A percentile compares a stretch with the other conserved stretches of the same genome.
phyloP scores from a whole-genome alignment of 1,140 invertebrate genomes.

The Scaptodrosophila lebanonensis region DNA sequence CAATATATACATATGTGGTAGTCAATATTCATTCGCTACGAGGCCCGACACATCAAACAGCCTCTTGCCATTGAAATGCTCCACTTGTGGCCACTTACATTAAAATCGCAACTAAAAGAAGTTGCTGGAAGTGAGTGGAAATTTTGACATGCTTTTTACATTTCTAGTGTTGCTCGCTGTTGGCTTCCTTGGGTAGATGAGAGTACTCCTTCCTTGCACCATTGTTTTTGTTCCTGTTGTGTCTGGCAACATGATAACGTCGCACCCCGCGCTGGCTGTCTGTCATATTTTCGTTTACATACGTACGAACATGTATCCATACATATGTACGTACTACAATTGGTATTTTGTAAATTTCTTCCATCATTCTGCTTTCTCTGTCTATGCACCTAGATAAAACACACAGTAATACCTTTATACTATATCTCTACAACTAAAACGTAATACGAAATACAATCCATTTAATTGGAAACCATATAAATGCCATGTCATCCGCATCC shows the following conservation, averaged over 20 bases:
- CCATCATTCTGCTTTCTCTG: too few relatives aligned
- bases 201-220: slow-evolving; percentile 6
- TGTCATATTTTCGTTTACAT: slow-evolving; percentile 50
- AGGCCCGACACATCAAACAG: too few relatives aligned
- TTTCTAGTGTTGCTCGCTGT: slow-evolving; percentile 36
- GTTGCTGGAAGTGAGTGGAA: slow-evolving; percentile 39
- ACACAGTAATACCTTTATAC: too few relatives aligned
- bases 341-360: slow-evolving; percentile 1
- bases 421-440: too few relatives aligned
- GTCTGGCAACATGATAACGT: slow-evolving; percentile 39
- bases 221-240: slow-evolving; percentile 1
- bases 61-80: slow-evolving; percentile 30
- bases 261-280: slow-evolving; percentile 25
- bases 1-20: too few relatives aligned
- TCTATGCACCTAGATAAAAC: too few relatives aligned
- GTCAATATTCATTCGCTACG: too few relatives aligned
- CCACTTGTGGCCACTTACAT: slow-evolving; percentile 48
- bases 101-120: slow-evolving; percentile 59
- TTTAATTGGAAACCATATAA: too few relatives aligned
- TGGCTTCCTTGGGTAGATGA: slow-evolving; percentile 1
- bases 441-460: too few relatives aligned
- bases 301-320: slow-evolving; percentile 19
- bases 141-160: slow-evolving; percentile 71
- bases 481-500: too few relatives aligned
- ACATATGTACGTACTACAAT: slow-evolving; percentile 9